A percentile compares a stretch with the other conserved stretches of the same genome.
Evolutionary conservation across 1,140 invertebrate species (phyloP).

Genomic region (Drosophila parvula): DNA sequence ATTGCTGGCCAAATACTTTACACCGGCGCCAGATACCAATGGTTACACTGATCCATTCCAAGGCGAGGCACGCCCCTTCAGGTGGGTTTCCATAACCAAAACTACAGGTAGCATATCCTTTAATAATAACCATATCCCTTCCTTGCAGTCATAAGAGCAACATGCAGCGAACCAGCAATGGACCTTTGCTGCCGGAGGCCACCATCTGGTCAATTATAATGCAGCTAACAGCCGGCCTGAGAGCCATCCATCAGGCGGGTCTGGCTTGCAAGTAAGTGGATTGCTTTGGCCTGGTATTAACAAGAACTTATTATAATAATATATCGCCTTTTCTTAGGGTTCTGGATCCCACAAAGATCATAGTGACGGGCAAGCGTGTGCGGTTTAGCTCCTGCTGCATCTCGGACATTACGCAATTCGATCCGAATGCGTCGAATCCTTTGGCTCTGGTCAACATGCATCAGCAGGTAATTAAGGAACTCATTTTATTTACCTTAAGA

Average conservation of each 20-base stretch:
- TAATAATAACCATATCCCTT: background rate
- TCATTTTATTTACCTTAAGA: too few species aligned
- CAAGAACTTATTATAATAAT: background rate
- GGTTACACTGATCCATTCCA: constrained; percentile 93
- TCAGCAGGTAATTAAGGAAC: constrained; percentile 85
- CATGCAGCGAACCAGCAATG: constrained; percentile 86
- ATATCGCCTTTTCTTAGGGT: constrained; percentile 85
- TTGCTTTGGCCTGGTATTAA: accelerated
- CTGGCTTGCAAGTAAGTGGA: constrained; percentile 87
- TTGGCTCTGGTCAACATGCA: constrained; percentile 90
- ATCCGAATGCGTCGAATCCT: constrained; percentile 86
- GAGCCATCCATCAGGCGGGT: constrained; percentile 94
- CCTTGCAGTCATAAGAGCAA: constrained; percentile 91
- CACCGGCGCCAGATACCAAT: constrained; percentile 87
- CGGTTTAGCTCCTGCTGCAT: constrained; percentile 93
- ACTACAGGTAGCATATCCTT: background rate
- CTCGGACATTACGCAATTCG: constrained; percentile 93
- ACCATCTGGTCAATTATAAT: constrained; percentile 98
- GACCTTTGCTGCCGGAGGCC: constrained; percentile 91
- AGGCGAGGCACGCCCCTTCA: constrained; percentile 91
- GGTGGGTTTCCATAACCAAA: constrained; percentile 39
- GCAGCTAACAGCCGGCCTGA: constrained; percentile 96
- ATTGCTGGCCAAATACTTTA: constrained; percentile 93
- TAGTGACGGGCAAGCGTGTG: constrained; percentile 90
- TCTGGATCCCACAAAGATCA: constrained; percentile 96